phyloP scores from a whole-genome alignment of 2,113 vertebrate species.

The Chrysochloris asiatica region DNA sequence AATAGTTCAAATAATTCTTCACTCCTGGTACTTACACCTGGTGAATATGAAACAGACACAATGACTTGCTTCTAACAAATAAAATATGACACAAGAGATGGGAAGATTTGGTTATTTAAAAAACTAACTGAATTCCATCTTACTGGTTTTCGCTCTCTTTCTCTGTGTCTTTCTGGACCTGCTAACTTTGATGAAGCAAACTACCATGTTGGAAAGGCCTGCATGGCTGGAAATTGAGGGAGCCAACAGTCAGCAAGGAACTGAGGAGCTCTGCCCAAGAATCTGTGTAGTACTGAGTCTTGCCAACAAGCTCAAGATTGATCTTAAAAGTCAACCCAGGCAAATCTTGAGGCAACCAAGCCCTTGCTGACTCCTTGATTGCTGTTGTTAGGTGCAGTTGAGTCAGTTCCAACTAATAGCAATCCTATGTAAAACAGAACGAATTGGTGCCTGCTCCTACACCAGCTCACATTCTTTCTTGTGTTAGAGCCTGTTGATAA shows the following conservation, averaged over 20 bases:
- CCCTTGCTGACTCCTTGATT: background rate
- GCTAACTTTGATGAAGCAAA: slow-evolving; percentile 20
- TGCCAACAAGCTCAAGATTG: background rate
- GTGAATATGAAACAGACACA: background rate
- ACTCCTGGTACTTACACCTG: background rate
- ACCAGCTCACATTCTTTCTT: no score
- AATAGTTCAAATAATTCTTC: background rate
- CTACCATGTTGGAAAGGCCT: background rate
- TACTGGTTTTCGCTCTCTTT: background rate
- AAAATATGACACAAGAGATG: background rate
- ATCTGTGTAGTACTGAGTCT: background rate
- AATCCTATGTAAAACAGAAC: no score
- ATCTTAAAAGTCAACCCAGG: background rate
- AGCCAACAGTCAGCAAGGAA: background rate
- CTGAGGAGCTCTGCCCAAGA: background rate
- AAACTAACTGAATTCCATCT: background rate
- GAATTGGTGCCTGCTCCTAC: no score
- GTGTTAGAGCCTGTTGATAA: no score
- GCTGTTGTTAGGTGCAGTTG: no score
- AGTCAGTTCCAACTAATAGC: no score
- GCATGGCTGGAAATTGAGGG: background rate
- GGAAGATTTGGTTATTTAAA: background rate
- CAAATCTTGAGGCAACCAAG: background rate
- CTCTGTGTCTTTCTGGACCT: background rate
- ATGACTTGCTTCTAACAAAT: background rate